Base-by-base conservation (phyloP, 2,113 vertebrate genomes). In the Oxyura jamaicensis region DNA sequence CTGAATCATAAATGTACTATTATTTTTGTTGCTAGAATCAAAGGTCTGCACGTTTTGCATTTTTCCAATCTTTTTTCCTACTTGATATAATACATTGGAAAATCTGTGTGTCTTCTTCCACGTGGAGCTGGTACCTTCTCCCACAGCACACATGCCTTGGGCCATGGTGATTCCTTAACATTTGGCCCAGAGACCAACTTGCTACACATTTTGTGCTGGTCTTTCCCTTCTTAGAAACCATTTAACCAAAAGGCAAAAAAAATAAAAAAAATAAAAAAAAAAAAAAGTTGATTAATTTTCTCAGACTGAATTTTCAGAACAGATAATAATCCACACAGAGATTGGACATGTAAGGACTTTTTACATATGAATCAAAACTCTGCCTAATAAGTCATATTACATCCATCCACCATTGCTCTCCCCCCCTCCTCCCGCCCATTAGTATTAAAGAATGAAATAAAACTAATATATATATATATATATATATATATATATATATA, bases 91-190 rank as follows among this genome's bases (percentile, higher is more conserved):
- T 29, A 78, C 66, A n/a, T 31, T 50, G 19, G 20, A 46, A 13
- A 36, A 55, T 41, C 6, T 4, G 1, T 74, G 8, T 11, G 5
- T 8, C 1, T 15, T 56, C 2, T 9, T 3, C 41, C 6, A 16
- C 22, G 23, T 6, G 31, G 73, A 81, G 16, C 16, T 50, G 19
- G 3, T 4, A 11, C 11, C 18, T 67, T 77, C 16, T 86, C 46
- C 56, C 10, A 59, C 31, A 39, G 4, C n/a, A 23, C 21, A 74
- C 36, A 78, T 36, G 28, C 23, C 28, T 67, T 35, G 72, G 44
- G 50, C 2, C 69, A 79, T 59, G 44, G 6, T 8, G 33, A 31
- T 13, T 14, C 15, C 63, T 48, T 21, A 21, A 1, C 22, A 58
- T 15, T 16, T 88, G 19, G 18, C n/a, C 33, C 31, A 77, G 44